Evolutionary conservation across 2,888 invertebrate genomes (phyloP).

Genomic region (Drosophila pseudotakahashii): DNA sequence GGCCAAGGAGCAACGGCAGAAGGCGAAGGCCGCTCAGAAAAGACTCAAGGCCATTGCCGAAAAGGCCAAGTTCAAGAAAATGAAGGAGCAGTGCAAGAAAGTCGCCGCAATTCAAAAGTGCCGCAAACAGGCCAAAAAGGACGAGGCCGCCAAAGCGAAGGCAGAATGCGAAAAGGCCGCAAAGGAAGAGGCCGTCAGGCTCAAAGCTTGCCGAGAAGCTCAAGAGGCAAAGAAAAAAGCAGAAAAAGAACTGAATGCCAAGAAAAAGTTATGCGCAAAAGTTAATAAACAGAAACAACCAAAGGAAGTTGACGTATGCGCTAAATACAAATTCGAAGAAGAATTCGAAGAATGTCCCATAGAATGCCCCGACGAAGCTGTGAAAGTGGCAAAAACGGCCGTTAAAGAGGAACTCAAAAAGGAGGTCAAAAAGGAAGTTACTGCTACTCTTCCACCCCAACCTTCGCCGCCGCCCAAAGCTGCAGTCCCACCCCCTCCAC

Average conservation of each 20-base stretch:
- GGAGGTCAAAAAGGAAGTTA: too few species aligned
- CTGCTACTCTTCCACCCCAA: neutral
- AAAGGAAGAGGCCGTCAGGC: neutral
- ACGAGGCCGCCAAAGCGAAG: neutral
- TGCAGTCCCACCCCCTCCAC: neutral
- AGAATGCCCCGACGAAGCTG: neutral
- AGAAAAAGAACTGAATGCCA: neutral
- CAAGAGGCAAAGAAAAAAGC: neutral
- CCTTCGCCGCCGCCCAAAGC: neutral
- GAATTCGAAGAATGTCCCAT: neutral
- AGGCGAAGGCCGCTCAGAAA: neutral
- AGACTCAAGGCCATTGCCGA: conserved; percentile 20
- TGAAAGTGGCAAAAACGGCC: neutral
- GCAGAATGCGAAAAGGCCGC: conserved; percentile 1
- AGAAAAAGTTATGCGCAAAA: conserved; percentile 4
- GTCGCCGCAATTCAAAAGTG: conserved; percentile 6
- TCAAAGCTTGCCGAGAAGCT: neutral
- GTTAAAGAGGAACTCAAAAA: neutral
- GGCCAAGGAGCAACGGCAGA: conserved; percentile 8
- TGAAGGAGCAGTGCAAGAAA: conserved; percentile 3
- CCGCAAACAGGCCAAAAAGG: conserved; percentile 3
- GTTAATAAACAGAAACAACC: neutral
- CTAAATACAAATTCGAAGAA: conserved; percentile 7
- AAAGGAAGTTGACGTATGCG: conserved; percentile 4
- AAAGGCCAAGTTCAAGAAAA: neutral